Conservation (phyloP, 2,888 invertebrate genomes). For the Eupithecia pulchellata region DNA sequence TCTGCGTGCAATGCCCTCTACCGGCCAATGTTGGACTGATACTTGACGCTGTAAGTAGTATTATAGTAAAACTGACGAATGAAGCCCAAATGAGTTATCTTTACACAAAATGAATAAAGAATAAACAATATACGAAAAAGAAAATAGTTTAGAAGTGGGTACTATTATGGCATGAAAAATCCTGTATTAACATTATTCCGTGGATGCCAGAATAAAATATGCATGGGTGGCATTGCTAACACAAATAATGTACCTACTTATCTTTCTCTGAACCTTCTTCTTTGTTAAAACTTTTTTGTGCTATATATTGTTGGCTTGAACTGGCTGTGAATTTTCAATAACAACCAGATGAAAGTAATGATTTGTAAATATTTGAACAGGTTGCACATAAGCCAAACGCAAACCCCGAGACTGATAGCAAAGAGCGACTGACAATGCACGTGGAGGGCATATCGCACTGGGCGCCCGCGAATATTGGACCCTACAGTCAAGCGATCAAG, state of each 20-base stretch:
- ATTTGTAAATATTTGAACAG: constrained; percentile 48
- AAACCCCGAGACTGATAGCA: constrained; percentile 61
- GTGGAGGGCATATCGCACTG: constrained; percentile 98
- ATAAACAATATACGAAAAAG: background rate
- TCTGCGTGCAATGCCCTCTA: constrained; percentile 93
- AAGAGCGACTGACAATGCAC: constrained; percentile 92
- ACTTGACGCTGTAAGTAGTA: constrained; percentile 88
- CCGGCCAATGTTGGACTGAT: constrained; percentile 89
- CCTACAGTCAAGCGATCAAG: constrained; percentile 96
- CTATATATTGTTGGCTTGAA: no score
- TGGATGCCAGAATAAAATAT: background rate
- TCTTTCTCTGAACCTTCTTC: background rate
- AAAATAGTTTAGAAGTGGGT: background rate
- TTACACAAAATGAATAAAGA: background rate
- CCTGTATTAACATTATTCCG: background rate
- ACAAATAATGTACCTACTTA: background rate
- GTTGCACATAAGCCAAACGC: constrained; percentile 72
- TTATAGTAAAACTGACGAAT: background rate
- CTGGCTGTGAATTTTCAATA: no score
- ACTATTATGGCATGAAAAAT: background rate
- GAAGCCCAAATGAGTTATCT: background rate
- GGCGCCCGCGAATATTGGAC: constrained; percentile 99
- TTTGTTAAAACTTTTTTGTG: background rate
- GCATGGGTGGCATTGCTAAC: background rate
- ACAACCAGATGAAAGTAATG: background rate